Conservation (phyloP, 2,888 invertebrate genomes). For the Plebejus melissa region DNA sequence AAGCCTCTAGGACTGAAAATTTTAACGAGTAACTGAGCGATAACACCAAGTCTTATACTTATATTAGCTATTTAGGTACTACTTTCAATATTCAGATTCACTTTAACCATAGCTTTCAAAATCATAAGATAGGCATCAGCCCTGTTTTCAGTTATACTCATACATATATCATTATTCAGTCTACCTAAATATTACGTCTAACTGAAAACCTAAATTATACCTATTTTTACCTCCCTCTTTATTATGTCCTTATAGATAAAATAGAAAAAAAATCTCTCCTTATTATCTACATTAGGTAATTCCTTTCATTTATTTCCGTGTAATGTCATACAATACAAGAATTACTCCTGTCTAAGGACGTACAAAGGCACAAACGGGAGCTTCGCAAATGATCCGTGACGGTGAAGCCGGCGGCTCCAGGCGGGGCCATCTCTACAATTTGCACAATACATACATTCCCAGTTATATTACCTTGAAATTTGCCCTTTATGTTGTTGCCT, state of each 20-base stretch:
- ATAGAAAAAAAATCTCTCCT: not conserved
- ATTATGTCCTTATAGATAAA: no score
- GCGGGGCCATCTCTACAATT: not conserved
- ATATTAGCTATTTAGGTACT: no score
- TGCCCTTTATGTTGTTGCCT: not conserved
- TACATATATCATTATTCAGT: no score
- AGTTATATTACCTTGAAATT: not conserved
- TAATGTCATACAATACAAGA: not conserved
- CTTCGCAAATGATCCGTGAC: conserved; percentile 2
- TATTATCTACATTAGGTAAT: not conserved
- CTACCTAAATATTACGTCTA: no score
- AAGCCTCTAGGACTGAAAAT: no score
- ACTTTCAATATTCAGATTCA: no score
- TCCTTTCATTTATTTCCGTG: not conserved
- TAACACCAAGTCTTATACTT: no score
- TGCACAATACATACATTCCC: not conserved
- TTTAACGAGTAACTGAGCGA: no score
- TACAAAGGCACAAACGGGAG: not conserved
- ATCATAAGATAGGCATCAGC: no score
- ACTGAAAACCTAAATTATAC: no score
- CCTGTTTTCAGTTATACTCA: no score
- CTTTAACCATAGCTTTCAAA: no score
- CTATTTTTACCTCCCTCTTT: not conserved
- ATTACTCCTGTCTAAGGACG: not conserved
- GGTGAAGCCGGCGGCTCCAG: not conserved